Percentiles rank a stretch among this genome's conserved stretches.
Evolutionary conservation across 2,113 vertebrate genomes (phyloP).

Genomic region (Malurus melanocephalus): DNA sequence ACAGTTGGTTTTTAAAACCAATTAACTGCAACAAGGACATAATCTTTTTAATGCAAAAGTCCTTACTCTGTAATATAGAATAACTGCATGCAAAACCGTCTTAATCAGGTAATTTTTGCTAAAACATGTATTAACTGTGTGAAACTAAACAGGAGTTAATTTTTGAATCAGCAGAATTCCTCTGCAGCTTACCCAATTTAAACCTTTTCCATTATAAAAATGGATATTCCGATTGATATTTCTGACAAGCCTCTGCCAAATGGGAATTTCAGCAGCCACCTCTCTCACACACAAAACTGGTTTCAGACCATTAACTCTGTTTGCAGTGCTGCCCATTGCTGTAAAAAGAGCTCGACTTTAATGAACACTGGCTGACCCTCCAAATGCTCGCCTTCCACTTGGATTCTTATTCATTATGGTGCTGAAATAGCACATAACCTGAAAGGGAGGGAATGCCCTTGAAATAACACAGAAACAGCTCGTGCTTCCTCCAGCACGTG

Average conservation of each 20-base stretch:
- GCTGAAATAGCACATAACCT: conserved; percentile 18
- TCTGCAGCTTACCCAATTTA: conserved; percentile 38
- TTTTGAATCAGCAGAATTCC: conserved; percentile 23
- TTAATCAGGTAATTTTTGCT: conserved; percentile 41
- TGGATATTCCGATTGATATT: conserved; percentile 17
- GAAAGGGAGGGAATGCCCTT: conserved; percentile 30
- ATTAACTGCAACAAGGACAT: conserved; percentile 49
- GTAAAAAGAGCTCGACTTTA: conserved; percentile 24
- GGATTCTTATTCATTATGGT: conserved; percentile 25
- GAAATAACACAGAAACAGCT: background rate
- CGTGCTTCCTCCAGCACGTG: background rate
- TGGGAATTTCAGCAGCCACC: background rate
- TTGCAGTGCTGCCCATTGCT: conserved; percentile 29
- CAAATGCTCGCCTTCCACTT: conserved; percentile 22
- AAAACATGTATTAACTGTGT: conserved; percentile 9
- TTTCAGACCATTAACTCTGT: conserved; percentile 26
- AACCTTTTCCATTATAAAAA: conserved; percentile 19
- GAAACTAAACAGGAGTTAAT: conserved; percentile 43
- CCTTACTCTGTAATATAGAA: background rate
- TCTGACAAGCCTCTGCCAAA: conserved; percentile 23
- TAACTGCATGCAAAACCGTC: conserved; percentile 17
- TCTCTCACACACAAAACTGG: background rate
- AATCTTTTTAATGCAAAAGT: conserved; percentile 33
- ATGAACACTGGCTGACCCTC: conserved; percentile 44
- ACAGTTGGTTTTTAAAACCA: conserved; percentile 30